Base-by-base conservation (phyloP, 2,888 invertebrate genomes). In the Diarsia mendica region DNA sequence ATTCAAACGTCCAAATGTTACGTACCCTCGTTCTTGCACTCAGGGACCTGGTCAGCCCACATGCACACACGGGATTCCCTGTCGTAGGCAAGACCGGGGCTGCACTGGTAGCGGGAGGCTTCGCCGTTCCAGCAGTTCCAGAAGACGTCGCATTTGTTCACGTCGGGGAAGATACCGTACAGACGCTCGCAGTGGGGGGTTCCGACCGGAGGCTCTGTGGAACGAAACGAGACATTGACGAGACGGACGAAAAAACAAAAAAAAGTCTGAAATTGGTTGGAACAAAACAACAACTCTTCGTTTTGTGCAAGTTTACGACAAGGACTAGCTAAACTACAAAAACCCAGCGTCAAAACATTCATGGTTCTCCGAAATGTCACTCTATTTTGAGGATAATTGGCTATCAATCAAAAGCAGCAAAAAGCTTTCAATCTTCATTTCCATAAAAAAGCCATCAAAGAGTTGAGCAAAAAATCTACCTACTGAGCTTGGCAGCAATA, bases 71-170 rank as follows among this genome's bases (percentile, higher is more conserved):
- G 98, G 71, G 99, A 98, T 95, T 99, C 98, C 87, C 99, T 97
- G 97, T 99, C 98, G 97, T 99, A 99, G 85, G 99, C 99, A 69
- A 99, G 97, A 88, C 99, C 99, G 89, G 99, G 99, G 88, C 99
- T 98, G 97, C 99, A 99, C 95, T 99, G 98, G 96, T 99, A 99
- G 90, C 98, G 97, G 92, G 98, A 98, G 9, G 99, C 98, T 94
- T 99, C 99, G 71, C 99, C 99, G 96, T 98, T 99, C 99, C 99
- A 99, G 95, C 99, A 99, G 96, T 99, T 99, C 98, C 99, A 99
- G 98, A 99, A 99, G 23, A 98, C 98, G 95, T 99, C 98, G 93
- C 99, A 99, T 94, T 98, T 98, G 88, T 96, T 96, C 73, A 98
- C 98, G 92, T 99, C 99, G 83, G 98, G 96, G 97, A 99, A 99